phyloP scores from a whole-genome alignment of 2,888 invertebrate genomes.

The Cheilosia urbana region DNA sequence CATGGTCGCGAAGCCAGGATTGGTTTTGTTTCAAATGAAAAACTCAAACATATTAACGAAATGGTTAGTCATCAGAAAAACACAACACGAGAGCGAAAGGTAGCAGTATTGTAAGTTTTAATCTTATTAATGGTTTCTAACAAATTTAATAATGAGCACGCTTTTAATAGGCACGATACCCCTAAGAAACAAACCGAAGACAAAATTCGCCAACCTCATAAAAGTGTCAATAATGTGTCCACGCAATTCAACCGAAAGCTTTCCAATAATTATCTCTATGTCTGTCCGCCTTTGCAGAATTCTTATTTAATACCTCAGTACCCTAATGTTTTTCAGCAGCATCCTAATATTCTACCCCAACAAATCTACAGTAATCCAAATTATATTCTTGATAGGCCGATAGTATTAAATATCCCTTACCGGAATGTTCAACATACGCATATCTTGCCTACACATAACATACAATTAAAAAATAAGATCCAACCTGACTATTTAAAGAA shows the following conservation, averaged over 20 bases:
- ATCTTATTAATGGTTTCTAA: background rate
- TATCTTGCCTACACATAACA: background rate
- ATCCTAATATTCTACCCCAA: background rate
- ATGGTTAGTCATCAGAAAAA: conserved; percentile 79
- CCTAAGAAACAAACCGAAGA: background rate
- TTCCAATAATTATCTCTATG: background rate
- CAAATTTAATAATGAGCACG: background rate
- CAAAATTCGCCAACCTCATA: background rate
- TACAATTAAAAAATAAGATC: background rate
- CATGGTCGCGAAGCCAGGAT: conserved; percentile 78
- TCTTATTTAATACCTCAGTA: background rate
- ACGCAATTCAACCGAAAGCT: background rate
- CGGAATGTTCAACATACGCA: background rate
- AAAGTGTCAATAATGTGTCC: background rate
- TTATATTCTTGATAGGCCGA: background rate
- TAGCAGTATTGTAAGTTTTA: conserved; percentile 45
- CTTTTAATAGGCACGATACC: background rate
- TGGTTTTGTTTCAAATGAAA: conserved; percentile 75
- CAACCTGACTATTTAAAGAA: background rate
- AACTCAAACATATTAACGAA: conserved; percentile 79
- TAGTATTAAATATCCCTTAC: background rate
- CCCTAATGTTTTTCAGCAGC: background rate
- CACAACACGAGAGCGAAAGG: conserved; percentile 56
- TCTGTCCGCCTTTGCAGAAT: background rate
- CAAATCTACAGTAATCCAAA: background rate